Evolutionary conservation across 2,888 invertebrate genomes (phyloP), one percentile per base, ranked within the genome.

Genomic region (Drosophila nr. medialis): DNA sequence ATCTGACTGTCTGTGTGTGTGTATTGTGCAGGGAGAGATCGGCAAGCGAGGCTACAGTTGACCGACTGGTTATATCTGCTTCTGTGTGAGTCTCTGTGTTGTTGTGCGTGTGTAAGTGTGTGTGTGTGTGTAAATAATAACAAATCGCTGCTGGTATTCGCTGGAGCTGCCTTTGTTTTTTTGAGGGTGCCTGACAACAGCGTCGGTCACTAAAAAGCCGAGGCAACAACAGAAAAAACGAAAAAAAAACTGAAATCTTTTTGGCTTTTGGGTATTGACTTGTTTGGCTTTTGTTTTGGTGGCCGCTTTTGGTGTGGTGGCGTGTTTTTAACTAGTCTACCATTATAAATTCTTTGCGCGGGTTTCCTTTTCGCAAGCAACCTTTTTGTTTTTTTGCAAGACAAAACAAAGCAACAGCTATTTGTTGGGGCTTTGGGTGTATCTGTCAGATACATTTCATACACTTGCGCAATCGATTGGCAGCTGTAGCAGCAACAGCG

Each of bases 241-340:
- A 15, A 61, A 24, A 62, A 54, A 60, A 45, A 21, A 34, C 40
- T 50, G 18, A 73, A 72, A 62, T 81, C 63, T 81, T 70, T 75
- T 72, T 61, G 59, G 59, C 69, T 72, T 76, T 64, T 71, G 48
- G 67, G 61, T 61, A 67, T 61, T 61, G 66, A 79, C 77, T 82
- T 82, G 80, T 75, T 81, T 82, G 77, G 77, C 76, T 80, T 85
- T 87, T 86, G 85, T 85, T 89, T 86, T 86, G 81, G 63, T 84
- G 67, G 77, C 71, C 29, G 60, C 68, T 58, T 64, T 73, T 64
- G 64, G 69, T 67, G 48, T 67, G 79, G 75, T 83, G 83, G 87
- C 83, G 79, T 87, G 85, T 84, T 84, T 84, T 54, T 48, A 27
- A 67, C 30, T 21, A 32, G 51, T 53, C 45, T 62, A 58, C 61